These are phyloP conservation scores for Myopa testacea DNA, from an alignment of 2,888 invertebrate genomes.

Conservation along the genomic window DNA sequence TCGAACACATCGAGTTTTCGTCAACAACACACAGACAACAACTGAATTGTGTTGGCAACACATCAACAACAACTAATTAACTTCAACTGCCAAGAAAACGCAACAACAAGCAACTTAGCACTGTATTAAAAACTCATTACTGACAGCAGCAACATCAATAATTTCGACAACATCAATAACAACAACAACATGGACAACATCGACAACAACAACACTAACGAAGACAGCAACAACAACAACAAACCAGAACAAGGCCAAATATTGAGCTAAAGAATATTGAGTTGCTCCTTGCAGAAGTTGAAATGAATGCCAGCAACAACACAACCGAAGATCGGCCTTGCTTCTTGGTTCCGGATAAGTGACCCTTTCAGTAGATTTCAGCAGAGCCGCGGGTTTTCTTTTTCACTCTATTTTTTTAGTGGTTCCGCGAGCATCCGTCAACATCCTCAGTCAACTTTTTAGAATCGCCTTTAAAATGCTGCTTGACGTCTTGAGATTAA, in stretches of 20 bases:
- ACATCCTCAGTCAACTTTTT: no score
- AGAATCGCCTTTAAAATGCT: no score
- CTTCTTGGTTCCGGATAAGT: no score
- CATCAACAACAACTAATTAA: constrained; percentile 15
- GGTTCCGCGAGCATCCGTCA: no score
- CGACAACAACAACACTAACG: background rate
- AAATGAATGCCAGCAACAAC: background rate
- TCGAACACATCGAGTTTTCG: background rate
- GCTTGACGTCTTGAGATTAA: no score
- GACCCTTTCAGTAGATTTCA: no score
- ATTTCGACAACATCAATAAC: background rate
- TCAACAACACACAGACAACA: background rate
- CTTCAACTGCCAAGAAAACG: constrained; percentile 10
- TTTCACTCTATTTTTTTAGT: no score
- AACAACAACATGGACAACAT: constrained; percentile 3
- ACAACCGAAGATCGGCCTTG: no score
- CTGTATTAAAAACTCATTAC: constrained; percentile 33
- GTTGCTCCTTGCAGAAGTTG: background rate
- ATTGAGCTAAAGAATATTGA: background rate
- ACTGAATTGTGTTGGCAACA: background rate
- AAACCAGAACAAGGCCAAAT: background rate
- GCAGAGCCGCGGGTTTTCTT: no score
- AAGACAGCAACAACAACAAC: background rate
- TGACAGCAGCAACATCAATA: background rate
- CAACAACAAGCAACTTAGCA: background rate